A percentile compares a stretch with the other conserved stretches of the same genome.
phyloP scores from a whole-genome alignment of 2,113 vertebrate species.

The Gobius niger region DNA sequence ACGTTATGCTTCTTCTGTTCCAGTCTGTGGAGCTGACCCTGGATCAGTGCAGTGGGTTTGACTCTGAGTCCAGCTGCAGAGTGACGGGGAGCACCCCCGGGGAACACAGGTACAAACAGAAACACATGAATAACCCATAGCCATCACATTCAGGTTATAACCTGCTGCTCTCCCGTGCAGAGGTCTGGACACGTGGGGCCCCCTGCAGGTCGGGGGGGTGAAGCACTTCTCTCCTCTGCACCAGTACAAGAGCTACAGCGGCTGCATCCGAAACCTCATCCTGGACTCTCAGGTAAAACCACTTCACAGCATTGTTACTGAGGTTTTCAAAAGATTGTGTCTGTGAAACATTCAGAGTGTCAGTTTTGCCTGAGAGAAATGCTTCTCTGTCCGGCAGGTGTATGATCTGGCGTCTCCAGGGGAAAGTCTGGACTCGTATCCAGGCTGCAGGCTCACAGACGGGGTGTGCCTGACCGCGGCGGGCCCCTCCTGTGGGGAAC shows the following conservation, averaged over 20 bases:
- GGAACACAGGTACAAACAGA: slow-evolving; percentile 75
- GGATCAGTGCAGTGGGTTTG: slow-evolving; percentile 80
- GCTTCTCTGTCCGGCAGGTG: slow-evolving; percentile 63
- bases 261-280: slow-evolving; percentile 84
- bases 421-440: slow-evolving; percentile 81
- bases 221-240: slow-evolving; percentile 72
- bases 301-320: too few relatives aligned
- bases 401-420: slow-evolving; percentile 83
- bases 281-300: slow-evolving; percentile 83
- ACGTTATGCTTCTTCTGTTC: background rate
- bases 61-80: slow-evolving; percentile 78
- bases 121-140: background rate
- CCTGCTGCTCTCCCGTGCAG: slow-evolving; percentile 40
- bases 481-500: slow-evolving; percentile 79
- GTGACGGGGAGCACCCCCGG: slow-evolving; percentile 79
- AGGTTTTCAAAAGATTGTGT: too few relatives aligned
- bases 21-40: slow-evolving; percentile 85
- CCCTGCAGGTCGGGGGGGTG: slow-evolving; percentile 86
- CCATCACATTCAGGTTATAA: too few relatives aligned
- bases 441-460: slow-evolving; percentile 81
- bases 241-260: slow-evolving; percentile 78
- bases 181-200: slow-evolving; percentile 82
- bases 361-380: background rate
- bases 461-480: slow-evolving; percentile 76
- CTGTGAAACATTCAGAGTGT: too few relatives aligned